Conservation (phyloP, 2,888 invertebrate genomes). For the Acleris cristana region DNA sequence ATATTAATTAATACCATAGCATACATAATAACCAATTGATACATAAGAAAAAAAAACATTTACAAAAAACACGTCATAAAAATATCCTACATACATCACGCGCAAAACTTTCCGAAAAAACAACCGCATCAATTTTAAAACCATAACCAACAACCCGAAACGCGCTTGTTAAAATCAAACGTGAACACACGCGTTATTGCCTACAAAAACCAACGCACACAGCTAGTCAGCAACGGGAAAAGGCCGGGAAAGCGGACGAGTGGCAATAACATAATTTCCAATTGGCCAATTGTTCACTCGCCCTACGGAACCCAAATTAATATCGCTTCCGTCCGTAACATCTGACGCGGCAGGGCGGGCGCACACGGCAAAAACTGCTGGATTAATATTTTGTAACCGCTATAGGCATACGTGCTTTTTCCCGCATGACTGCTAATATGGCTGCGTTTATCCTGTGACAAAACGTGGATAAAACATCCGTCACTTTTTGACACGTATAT, state of each 20-base stretch:
- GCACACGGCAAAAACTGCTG: not conserved
- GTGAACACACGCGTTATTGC: constrained; percentile 25
- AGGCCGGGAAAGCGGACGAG: constrained; percentile 27
- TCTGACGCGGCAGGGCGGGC: constrained; percentile 54
- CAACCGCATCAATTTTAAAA: not conserved
- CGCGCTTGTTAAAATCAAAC: constrained; percentile 11
- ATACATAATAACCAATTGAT: too few species aligned
- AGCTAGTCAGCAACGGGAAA: constrained; percentile 19
- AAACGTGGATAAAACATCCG: too few species aligned
- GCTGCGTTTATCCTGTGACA: too few species aligned
- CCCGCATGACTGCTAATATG: too few species aligned
- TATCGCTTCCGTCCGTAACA: constrained; percentile 70
- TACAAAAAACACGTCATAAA: too few species aligned
- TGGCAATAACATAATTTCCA: constrained; percentile 39
- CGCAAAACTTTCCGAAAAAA: not conserved
- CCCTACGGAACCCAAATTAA: constrained; percentile 73
- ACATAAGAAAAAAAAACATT: too few species aligned
- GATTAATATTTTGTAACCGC: not conserved
- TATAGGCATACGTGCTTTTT: too few species aligned
- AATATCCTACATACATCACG: not conserved
- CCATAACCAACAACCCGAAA: not conserved
- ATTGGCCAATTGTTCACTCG: constrained; percentile 62
- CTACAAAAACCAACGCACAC: constrained; percentile 16
- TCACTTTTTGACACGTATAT: too few species aligned
- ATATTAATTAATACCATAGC: too few species aligned